Evolutionary conservation across 2,113 vertebrate genomes (phyloP).

Genomic region (Pycnonotus jocosus): DNA sequence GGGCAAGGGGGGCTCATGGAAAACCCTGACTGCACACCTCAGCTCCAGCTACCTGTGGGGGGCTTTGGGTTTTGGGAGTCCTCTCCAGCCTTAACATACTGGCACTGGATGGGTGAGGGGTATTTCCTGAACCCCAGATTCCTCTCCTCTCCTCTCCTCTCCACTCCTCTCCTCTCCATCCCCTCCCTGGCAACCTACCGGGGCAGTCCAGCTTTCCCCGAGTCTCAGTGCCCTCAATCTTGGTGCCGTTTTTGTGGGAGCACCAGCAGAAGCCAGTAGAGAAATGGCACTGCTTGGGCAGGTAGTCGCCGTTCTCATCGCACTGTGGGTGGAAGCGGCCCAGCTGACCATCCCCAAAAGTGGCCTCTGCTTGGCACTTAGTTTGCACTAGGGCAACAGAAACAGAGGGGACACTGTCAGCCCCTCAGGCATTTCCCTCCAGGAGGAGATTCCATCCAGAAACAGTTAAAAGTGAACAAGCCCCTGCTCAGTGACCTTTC

Average conservation of each 20-base stretch:
- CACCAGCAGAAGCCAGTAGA: slow-evolving; percentile 88
- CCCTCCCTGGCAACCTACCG: slow-evolving; percentile 45
- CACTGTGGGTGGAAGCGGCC: slow-evolving; percentile 81
- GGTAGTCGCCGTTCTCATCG: slow-evolving; percentile 82
- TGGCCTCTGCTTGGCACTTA: slow-evolving; percentile 80
- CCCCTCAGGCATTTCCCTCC: not conserved
- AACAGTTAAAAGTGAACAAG: not conserved
- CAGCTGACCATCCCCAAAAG: not conserved
- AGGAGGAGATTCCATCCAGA: not conserved
- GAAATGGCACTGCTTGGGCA: slow-evolving; percentile 82
- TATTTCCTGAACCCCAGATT: not conserved
- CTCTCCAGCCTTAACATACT: not conserved
- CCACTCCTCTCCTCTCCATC: not conserved
- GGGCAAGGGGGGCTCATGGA: not conserved
- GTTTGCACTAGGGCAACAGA: slow-evolving; percentile 72
- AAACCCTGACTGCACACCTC: not conserved
- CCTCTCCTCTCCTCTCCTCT: not conserved
- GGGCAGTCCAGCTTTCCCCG: slow-evolving; percentile 69
- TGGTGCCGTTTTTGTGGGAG: slow-evolving; percentile 77
- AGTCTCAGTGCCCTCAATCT: slow-evolving; percentile 70
- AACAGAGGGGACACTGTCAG: slow-evolving; percentile 43
- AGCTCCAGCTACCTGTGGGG: fast-evolving
- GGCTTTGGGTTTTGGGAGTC: not conserved
- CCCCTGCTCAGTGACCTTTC: fast-evolving
- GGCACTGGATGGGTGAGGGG: not conserved